These are phyloP conservation scores for Plagodis pulveraria DNA, from an alignment of 2,888 invertebrate species.

Conservation along the genomic window DNA sequence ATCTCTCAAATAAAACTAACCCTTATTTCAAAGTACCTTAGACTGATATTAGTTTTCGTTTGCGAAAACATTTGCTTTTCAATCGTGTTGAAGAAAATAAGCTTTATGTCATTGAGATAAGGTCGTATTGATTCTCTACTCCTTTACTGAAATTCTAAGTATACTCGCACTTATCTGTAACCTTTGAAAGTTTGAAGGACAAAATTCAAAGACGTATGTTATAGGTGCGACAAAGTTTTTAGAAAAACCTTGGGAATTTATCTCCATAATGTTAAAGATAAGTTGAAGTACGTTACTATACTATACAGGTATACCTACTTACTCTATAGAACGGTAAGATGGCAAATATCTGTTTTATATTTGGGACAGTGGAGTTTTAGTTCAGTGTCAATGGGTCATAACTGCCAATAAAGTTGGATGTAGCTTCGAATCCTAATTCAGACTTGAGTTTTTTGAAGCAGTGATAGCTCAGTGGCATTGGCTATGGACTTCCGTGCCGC, in stretches of 20 bases:
- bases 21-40: not conserved
- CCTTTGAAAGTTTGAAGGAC: conserved; percentile 8
- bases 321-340: no score
- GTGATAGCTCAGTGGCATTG: no score
- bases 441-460: no score
- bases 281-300: no score
- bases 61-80: not conserved
- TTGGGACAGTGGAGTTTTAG: no score
- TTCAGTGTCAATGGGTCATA: no score
- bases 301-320: no score
- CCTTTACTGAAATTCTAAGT: conserved; percentile 15
- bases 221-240: not conserved
- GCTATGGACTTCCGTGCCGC: no score
- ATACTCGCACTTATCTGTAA: conserved; percentile 12
- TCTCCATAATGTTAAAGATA: not conserved
- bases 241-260: not conserved
- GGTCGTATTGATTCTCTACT: not conserved
- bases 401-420: no score
- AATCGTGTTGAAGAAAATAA: not conserved
- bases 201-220: conserved; percentile 2
- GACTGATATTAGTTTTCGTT: not conserved
- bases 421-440: no score
- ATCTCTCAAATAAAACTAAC: conserved; percentile 1
- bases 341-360: no score
- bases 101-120: conserved; percentile 4